A percentile compares a stretch with the other conserved stretches of the same genome.
Evolutionary conservation across 2,888 invertebrate species (phyloP).

Genomic region (Thysanoteuthis rhombus): DNA sequence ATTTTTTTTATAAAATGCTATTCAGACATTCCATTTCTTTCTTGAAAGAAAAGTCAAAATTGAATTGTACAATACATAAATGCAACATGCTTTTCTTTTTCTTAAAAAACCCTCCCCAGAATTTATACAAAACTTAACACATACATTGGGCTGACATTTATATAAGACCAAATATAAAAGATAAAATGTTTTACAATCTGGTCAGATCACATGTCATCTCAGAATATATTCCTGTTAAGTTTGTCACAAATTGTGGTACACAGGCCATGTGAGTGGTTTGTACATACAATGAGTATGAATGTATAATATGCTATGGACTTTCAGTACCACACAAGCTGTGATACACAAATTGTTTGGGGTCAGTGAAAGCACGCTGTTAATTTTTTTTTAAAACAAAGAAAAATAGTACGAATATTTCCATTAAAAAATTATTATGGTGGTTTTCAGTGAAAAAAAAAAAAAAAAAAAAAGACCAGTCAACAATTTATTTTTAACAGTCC

Average conservation of each 20-base stretch:
- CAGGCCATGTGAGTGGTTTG: background rate
- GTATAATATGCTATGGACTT: background rate
- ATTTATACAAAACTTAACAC: slow-evolving; percentile 1
- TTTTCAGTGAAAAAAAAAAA: background rate
- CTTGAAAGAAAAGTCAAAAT: background rate
- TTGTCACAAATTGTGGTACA: background rate
- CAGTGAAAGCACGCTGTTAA: background rate
- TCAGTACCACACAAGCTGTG: background rate
- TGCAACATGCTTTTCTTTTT: background rate
- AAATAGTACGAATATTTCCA: background rate
- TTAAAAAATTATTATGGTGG: background rate
- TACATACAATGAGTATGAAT: background rate
- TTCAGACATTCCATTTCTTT: background rate
- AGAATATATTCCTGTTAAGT: background rate
- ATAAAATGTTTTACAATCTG: background rate
- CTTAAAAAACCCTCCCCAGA: background rate
- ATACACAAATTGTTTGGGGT: background rate
- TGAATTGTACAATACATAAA: background rate
- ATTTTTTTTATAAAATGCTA: background rate
- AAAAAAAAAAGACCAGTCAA: background rate
- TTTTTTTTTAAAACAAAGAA: slow-evolving; percentile 12
- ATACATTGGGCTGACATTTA: background rate
- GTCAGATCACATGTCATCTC: background rate
- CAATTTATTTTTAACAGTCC: slow-evolving; percentile 22
- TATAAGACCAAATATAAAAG: background rate